phyloP scores from a whole-genome alignment of 2,888 invertebrate species.

The Euzophera pinguis region DNA sequence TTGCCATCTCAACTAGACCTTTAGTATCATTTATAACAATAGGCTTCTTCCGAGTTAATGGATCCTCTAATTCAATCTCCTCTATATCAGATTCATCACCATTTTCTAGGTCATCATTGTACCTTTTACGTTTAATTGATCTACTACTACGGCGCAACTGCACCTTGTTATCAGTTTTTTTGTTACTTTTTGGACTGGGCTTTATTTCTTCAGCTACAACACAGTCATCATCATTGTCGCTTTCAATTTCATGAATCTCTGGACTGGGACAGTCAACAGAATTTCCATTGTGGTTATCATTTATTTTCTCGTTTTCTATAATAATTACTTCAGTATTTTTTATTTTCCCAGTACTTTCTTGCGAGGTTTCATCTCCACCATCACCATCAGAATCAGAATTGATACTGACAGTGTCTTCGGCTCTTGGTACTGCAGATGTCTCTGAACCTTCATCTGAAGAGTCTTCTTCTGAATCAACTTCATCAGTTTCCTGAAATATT shows the following conservation, averaged over 20 bases:
- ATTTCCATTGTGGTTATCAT: conserved; percentile 43
- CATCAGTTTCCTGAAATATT: conserved; percentile 39
- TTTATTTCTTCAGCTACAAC: conserved; percentile 46
- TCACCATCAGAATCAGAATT: conserved; percentile 58
- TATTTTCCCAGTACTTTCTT: conserved; percentile 35
- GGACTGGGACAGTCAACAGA: conserved; percentile 35
- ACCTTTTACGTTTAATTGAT: conserved; percentile 75
- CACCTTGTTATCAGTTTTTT: conserved; percentile 29
- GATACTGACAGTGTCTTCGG: conserved; percentile 60
- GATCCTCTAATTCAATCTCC: conserved; percentile 81
- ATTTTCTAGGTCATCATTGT: conserved; percentile 74
- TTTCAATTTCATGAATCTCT: conserved; percentile 63
- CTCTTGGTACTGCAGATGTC: conserved; percentile 34
- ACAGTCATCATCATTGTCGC: conserved; percentile 77
- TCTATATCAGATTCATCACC: conserved; percentile 83
- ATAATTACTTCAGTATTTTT: conserved; percentile 43
- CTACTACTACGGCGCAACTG: conserved; percentile 56
- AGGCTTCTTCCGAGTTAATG: conserved; percentile 53
- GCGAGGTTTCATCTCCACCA: conserved; percentile 40
- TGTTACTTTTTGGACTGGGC: conserved; percentile 26
- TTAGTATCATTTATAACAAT: conserved; percentile 87
- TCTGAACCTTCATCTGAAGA: conserved; percentile 43
- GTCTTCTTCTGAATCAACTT: conserved; percentile 44
- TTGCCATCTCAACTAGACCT: conserved; percentile 84
- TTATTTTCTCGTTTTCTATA: conserved; percentile 38